phyloP scores from a whole-genome alignment of 2,888 invertebrate species.

The Galeruca laticollis region DNA sequence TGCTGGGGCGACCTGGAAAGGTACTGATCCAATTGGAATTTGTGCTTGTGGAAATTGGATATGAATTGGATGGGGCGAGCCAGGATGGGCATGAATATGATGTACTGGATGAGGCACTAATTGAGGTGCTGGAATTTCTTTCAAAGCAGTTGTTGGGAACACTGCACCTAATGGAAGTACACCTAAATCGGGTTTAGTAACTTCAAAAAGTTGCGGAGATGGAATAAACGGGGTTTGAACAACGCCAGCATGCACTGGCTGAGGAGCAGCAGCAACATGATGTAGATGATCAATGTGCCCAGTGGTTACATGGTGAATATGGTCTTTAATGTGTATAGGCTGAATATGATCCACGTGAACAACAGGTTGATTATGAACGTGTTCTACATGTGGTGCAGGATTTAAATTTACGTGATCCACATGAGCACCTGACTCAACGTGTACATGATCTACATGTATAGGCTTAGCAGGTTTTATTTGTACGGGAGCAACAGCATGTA shows the following conservation, averaged over 20 bases:
- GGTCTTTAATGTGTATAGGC: constrained; percentile 24
- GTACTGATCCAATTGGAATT: constrained; percentile 15
- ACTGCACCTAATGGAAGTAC: constrained; percentile 57
- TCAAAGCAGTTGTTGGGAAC: constrained; percentile 55
- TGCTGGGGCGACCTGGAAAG: constrained; percentile 28
- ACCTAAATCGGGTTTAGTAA: constrained; percentile 57
- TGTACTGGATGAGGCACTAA: constrained; percentile 38
- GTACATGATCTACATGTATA: constrained; percentile 42
- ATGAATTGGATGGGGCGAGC: constrained; percentile 7
- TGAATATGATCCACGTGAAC: constrained; percentile 38
- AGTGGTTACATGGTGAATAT: constrained; percentile 39
- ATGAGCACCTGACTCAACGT: constrained; percentile 49
- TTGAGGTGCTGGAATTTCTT: constrained; percentile 44
- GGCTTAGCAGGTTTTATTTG: constrained; percentile 39
- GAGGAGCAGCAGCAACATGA: constrained; percentile 15
- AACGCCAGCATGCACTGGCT: constrained; percentile 21
- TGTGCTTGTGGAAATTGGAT: neutral
- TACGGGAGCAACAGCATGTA: constrained; percentile 39
- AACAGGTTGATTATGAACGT: constrained; percentile 44
- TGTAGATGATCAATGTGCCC: constrained; percentile 44
- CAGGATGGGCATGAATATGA: constrained; percentile 29
- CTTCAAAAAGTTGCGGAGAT: constrained; percentile 54
- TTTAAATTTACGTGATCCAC: constrained; percentile 44
- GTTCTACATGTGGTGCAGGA: constrained; percentile 46
- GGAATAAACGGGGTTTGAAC: constrained; percentile 45